phyloP scores from a whole-genome alignment of 2,113 vertebrate species.

The Psilopogon haemacephalus region DNA sequence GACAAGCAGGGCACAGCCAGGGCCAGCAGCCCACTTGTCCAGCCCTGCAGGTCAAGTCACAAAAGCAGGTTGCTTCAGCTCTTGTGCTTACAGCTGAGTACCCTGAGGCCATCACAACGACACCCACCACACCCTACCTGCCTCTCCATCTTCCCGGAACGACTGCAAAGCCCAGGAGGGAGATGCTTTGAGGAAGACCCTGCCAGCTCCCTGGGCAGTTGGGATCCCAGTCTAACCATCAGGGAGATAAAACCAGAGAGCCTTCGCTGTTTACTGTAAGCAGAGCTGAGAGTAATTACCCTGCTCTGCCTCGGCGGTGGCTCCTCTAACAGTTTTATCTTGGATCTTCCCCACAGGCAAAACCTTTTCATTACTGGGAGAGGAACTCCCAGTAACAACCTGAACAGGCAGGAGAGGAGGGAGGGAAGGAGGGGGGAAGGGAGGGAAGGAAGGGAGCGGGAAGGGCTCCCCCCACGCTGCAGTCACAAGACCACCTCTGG shows the following conservation, averaged over 20 bases:
- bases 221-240: neutral
- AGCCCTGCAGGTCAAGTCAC: neutral
- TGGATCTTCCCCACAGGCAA: slow-evolving; percentile 49
- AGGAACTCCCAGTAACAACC: slow-evolving; percentile 37
- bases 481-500: neutral
- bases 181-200: neutral
- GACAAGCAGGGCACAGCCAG: accelerated
- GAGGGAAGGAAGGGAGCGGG: no score
- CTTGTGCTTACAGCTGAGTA: accelerated
- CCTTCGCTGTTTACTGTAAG: slow-evolving; percentile 56
- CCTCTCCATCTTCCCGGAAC: neutral
- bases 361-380: slow-evolving; percentile 37
- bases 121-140: neutral
- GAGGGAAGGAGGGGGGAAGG: neutral
- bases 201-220: neutral
- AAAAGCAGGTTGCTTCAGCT: neutral
- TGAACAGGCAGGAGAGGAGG: neutral
- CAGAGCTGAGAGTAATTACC: slow-evolving; percentile 40
- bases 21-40: neutral
- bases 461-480: neutral
- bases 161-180: neutral
- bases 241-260: neutral
- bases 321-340: slow-evolving; percentile 45
- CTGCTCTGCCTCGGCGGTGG: neutral
- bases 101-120: neutral